Conservation (phyloP, 2,797 vertebrate species). For the Cacajao melanocephalus region DNA sequence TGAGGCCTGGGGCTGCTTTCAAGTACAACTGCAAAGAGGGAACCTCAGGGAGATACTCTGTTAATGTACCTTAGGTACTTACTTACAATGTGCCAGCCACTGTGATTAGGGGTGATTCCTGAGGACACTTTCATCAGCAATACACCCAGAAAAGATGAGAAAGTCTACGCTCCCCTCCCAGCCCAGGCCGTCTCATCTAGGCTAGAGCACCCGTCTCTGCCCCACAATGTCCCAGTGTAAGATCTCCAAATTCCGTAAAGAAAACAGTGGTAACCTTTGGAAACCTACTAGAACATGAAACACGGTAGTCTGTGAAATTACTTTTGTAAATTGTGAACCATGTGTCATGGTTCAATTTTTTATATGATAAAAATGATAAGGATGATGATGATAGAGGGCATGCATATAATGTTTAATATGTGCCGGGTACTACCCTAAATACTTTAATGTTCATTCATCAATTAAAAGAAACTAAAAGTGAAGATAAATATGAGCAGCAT, state of each 20-base stretch:
- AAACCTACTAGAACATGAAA: background rate
- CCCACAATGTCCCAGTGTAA: background rate
- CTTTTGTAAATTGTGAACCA: background rate
- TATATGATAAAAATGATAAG: background rate
- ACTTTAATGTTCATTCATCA: background rate
- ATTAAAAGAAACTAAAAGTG: background rate
- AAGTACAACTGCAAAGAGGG: background rate
- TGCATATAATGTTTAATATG: background rate
- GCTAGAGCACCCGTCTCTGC: no score
- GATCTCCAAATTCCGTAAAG: background rate
- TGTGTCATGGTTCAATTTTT: background rate
- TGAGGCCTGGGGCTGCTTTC: background rate
- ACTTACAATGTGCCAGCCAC: background rate
- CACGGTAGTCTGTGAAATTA: background rate
- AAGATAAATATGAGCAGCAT: background rate
- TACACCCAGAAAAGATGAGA: background rate
- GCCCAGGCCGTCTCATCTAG: background rate
- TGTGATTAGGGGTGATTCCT: background rate
- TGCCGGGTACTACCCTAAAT: background rate
- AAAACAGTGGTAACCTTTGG: background rate
- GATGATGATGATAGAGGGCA: background rate
- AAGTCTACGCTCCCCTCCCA: background rate
- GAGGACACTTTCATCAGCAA: background rate
- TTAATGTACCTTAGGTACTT: background rate
- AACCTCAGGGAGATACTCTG: background rate